Evolutionary conservation across 1,140 invertebrate genomes (phyloP), one percentile per base, ranked within the genome.

Genomic region (Conus betulinus): DNA sequence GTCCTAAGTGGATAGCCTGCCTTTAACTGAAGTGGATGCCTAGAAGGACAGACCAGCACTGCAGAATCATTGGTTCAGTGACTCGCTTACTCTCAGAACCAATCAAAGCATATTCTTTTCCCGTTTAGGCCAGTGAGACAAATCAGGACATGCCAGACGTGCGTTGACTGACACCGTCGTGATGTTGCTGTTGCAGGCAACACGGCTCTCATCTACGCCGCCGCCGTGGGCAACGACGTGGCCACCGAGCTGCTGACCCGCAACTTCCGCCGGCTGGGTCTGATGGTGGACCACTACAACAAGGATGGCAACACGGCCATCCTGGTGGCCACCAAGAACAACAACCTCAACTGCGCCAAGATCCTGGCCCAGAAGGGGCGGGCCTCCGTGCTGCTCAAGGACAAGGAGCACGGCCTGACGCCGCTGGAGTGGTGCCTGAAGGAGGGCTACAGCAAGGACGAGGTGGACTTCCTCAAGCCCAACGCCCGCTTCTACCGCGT

Each of bases 221-320:
- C 94, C 15, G 92, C 90, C 85, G 93, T 94, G 51, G 94, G 94
- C 27, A 94, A 94, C 76, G 94, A 94, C 87, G 91, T 93, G 15
- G 93, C 92, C n/a, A 90, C 91, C 6, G 93, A 94, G 79, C 91
- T 93, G 17, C 89, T 94, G 7, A 88, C 93, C 0, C 92, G 92
- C 20, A 91, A 93, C 87, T 94, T 94, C 88, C 91, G 94, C 8
- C 90, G 94, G 17, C 91, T 94, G 5, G 94, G 94, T 3, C 88
- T 95, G 20, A 90, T 91, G 27, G 91, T 95, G 8, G 94, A 95
- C 84, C 90, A 92, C 83, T 88, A 83, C n/a, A 95, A 95, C 90
- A 91, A 93, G 67, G 91, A 93, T 0, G 94, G 94, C 3, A 92
- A 92, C 87, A 94, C 94, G 0, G 94, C 94, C 52, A 87, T 95